Conservation (phyloP, 53 echinoderm and acorn worm species). For the Antedon mediterranea region DNA sequence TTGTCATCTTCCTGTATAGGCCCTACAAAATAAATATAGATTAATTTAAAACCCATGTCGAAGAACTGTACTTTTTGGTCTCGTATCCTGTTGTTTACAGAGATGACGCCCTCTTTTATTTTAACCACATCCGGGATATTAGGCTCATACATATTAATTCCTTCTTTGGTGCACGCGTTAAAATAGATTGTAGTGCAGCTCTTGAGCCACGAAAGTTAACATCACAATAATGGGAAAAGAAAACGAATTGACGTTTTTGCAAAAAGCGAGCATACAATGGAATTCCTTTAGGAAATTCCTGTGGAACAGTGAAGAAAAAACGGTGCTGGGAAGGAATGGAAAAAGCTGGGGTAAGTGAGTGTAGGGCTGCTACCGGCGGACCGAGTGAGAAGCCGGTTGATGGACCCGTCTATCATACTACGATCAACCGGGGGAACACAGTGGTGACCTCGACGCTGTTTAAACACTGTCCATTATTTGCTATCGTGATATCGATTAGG, state of each 20-base stretch:
- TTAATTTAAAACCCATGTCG: no score
- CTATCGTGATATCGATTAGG: not conserved
- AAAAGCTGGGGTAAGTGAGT: constrained; percentile 68
- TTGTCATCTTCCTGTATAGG: no score
- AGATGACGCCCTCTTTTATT: no score
- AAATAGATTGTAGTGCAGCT: not conserved
- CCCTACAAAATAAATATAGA: no score
- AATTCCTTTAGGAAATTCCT: constrained; percentile 46
- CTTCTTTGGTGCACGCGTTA: not conserved
- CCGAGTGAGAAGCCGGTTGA: not conserved
- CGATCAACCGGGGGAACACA: not conserved
- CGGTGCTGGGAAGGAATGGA: constrained; percentile 69
- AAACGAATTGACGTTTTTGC: constrained; percentile 57
- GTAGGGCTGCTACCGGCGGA: not conserved
- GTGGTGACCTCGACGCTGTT: not conserved
- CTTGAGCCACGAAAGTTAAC: not conserved
- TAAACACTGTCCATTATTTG: not conserved
- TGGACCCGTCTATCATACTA: not conserved
- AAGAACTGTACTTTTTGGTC: no score
- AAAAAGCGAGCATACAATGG: constrained; percentile 25
- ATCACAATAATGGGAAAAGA: constrained; percentile 75
- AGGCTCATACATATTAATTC: not conserved
- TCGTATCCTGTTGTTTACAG: no score
- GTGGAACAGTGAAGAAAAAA: constrained; percentile 64
- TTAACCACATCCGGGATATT: not conserved